These are phyloP conservation scores for Limnodromus scolopaceus DNA, from an alignment of 2,797 vertebrate genomes.

Conservation along the genomic window DNA sequence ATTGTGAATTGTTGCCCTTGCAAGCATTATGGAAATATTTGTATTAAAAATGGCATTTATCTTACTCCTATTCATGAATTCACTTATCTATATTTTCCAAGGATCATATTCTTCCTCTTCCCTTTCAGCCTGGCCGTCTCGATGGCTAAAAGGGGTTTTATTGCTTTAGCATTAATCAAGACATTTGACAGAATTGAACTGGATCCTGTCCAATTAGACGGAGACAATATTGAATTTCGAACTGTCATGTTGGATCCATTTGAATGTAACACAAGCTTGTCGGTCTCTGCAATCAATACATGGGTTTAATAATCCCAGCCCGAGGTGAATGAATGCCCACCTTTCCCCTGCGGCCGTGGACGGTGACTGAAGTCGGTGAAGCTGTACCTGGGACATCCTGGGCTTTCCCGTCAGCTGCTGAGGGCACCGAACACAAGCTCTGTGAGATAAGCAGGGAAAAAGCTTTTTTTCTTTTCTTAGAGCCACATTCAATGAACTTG, in stretches of 20 bases:
- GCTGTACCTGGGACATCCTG: neutral
- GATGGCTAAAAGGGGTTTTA: neutral
- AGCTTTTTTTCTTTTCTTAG: neutral
- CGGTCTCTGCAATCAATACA: neutral
- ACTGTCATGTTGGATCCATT: neutral
- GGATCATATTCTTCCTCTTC: slow-evolving; percentile 9
- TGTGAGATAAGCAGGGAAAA: neutral
- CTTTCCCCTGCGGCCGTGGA: accelerated
- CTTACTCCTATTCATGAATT: neutral
- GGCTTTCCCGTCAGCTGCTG: neutral
- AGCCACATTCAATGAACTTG: accelerated
- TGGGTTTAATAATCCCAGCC: neutral
- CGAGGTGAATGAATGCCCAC: neutral
- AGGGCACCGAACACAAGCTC: neutral
- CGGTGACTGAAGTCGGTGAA: accelerated
- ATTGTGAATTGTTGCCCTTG: neutral
- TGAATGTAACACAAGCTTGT: neutral
- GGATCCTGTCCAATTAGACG: neutral
- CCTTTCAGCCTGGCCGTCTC: neutral
- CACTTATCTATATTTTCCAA: neutral
- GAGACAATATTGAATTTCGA: neutral
- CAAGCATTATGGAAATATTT: neutral
- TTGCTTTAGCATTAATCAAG: neutral
- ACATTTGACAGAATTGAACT: neutral
- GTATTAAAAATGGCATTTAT: neutral